Evolutionary conservation across 2,888 invertebrate genomes (phyloP), one percentile per base, ranked within the genome.

Genomic region (Thereva unica): DNA sequence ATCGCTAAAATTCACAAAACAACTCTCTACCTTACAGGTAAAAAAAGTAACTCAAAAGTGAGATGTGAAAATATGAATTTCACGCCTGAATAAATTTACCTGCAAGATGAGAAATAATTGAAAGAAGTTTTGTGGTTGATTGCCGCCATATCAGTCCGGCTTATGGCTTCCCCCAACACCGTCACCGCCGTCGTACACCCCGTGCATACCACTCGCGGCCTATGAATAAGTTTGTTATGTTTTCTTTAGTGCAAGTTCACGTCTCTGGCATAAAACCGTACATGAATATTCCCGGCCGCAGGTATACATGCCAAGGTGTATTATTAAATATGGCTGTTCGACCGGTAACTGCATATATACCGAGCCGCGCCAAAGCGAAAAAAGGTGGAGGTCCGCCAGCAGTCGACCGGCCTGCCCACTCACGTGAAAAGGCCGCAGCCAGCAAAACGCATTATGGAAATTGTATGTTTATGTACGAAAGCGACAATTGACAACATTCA

Each of bases 311-410:
- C 61, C 61, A 41, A 44, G 50, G 61, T 50, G 34, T 61, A 35
- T 50, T 61, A 61, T 61, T 61, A 61, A 61, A 61, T 61, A 61
- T 61, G 61, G 61, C 61, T 61, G 61, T 49, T 61, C 35, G 61
- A 9, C 40, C 50, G 38, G 50, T 50, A 61, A 50, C 61, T 50
- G 61, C 49, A 50, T 41, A 41, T 37, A 50, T 37, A 40, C 49
- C n/a, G 23, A 49, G 49, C 40, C 42, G 23, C n/a, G 9, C 6
- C 5, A 37, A 42, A 10, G 41, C 6, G n/a, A 42, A 50, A 10
- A 41, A 41, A 50, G 10, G 12, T 40, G 61, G 50, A 5, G 9
- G 49, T 47, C n/a, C 37, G 35, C 9, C 35, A 6, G 8, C 55
- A 5, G 40, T 61, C 50, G 49, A 50, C 49, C 41, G 61, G 50